Evolutionary conservation across 2,797 vertebrate genomes (phyloP), one percentile per base, ranked within the genome.

Genomic region (Hybognathus amarus): DNA sequence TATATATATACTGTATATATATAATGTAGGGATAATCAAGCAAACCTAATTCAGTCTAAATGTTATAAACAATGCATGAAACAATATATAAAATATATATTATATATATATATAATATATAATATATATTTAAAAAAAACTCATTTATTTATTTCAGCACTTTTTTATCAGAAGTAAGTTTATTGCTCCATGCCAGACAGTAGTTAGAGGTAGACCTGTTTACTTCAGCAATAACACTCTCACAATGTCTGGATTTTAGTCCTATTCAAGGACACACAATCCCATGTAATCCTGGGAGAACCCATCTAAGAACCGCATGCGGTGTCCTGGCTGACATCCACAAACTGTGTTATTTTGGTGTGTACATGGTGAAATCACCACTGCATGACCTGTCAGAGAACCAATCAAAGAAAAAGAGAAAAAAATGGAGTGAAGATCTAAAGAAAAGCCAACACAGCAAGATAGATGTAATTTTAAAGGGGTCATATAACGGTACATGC

Each of bases 281-380:
- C 36, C 80, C 80, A 76, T 17, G 63, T 1, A 30, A 68, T 10
- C 2, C n/a, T 33, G 13, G 4, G 45, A 17, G 45, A 47, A 47
- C 12, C 27, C 61, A 52, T 68, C 71, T 15, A 76, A 52, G 2
- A 1, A 1, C 13, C 13, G 42, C 27, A 30, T 54, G 33, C 3
- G 11, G 71, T 56, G 68, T 54, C 80, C 71, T 15, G 0, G 0
- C n/a, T 56, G 2, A 42, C 80, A 82, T 76, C 71, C 71, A 67
- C 80, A 82, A 7, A 82, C 71, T 4, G 80, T 68, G 80, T 82
- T 56, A 22, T 27, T 82, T 52, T 67, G 61, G n/a, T 27, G 0
- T 4, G 80, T 54, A 45, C 80, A 82, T 42, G 80, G 18, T 42
- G 47, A 76, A 76, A 56, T 75, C 36, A 33, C n/a, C 36, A 40